Conservation (phyloP, 2,113 vertebrate genomes). For the Raja brachyura region DNA sequence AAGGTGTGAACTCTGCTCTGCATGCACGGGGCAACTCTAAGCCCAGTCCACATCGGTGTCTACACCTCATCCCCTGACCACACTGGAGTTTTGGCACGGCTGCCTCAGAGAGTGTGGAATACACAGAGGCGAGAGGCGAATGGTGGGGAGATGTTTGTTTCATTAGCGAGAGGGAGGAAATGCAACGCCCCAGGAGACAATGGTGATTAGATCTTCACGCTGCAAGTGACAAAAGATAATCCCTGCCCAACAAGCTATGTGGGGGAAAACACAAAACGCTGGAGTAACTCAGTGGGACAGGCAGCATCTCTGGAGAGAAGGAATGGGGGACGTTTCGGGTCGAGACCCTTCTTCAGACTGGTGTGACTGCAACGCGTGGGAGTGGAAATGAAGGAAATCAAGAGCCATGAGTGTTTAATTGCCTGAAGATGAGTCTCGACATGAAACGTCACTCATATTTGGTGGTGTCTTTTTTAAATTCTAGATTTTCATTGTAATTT, state of each 20-base stretch:
- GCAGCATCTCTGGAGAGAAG: no score
- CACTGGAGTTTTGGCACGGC: background rate
- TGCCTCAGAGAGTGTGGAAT: background rate
- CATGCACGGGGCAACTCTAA: background rate
- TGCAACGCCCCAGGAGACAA: background rate
- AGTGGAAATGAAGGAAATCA: no score
- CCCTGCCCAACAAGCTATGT: background rate
- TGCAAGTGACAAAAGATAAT: background rate
- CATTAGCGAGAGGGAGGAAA: background rate
- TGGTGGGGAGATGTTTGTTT: background rate
- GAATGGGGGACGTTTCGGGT: no score
- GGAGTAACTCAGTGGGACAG: no score
- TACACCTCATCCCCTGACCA: background rate
- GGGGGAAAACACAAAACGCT: no score
- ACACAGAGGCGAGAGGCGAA: background rate
- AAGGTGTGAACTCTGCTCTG: background rate
- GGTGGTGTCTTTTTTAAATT: no score
- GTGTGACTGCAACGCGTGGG: no score
- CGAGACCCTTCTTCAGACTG: no score
- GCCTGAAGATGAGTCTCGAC: no score
- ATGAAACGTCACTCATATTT: no score
- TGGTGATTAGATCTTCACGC: background rate
- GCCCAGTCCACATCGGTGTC: background rate
- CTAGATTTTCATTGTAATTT: no score
- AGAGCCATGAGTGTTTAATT: no score